phyloP scores from a whole-genome alignment of 1,140 invertebrate genomes.

The Conopomorpha cramerella region DNA sequence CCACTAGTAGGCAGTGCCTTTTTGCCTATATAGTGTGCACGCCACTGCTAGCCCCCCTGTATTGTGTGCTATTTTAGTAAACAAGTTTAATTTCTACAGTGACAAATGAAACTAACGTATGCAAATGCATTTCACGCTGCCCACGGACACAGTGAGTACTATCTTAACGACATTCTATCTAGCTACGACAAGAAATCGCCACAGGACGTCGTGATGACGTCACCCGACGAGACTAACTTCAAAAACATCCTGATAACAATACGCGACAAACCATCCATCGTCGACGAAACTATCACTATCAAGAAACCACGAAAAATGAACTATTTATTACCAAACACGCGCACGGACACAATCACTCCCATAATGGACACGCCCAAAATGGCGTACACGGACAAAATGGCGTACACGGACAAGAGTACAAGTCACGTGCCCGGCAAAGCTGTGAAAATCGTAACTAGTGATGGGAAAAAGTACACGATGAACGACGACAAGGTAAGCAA shows the following conservation, averaged over 20 bases:
- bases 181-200: conserved; percentile 38
- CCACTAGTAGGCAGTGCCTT: no score
- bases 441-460: conserved; percentile 42
- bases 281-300: conserved; percentile 35
- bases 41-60: no score
- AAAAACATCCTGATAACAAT: conserved; percentile 48
- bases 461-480: conserved; percentile 22
- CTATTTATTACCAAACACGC: conserved; percentile 24
- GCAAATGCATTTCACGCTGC: conserved; percentile 29
- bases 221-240: conserved; percentile 40
- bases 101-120: conserved; percentile 27
- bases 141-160: conserved; percentile 46
- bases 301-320: conserved; percentile 31
- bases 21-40: no score
- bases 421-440: conserved; percentile 47
- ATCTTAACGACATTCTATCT: conserved; percentile 23
- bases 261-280: conserved; percentile 32
- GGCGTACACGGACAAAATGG: conserved; percentile 36
- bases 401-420: no score
- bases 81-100: conserved; percentile 14
- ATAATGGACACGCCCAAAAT: conserved; percentile 30
- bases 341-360: conserved; percentile 35
- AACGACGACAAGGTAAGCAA: conserved; percentile 56
- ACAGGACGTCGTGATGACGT: conserved; percentile 34
- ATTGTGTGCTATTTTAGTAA: no score